phyloP scores from a whole-genome alignment of 2,888 invertebrate species.

The Osedax fenrisi region DNA sequence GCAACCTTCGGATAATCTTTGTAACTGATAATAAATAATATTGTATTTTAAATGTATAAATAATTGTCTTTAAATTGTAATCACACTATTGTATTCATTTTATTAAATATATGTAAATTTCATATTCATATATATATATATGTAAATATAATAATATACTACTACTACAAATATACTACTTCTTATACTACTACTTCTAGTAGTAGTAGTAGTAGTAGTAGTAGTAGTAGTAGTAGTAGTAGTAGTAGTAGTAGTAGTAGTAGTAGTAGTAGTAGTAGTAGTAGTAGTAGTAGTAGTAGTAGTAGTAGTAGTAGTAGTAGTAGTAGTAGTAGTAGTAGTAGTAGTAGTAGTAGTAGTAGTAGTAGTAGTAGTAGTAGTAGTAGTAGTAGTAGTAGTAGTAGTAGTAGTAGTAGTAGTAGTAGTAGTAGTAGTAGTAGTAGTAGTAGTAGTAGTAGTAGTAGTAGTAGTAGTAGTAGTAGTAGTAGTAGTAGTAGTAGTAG shows the following conservation, averaged over 20 bases:
- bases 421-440: conserved; percentile 4
- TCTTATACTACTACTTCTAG: too few species aligned
- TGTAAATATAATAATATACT: too few species aligned
- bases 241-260: conserved; percentile 10
- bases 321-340: conserved; percentile 10
- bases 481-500: conserved; percentile 10
- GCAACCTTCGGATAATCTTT: too few species aligned
- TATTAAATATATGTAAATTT: too few species aligned
- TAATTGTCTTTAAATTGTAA: too few species aligned
- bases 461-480: conserved; percentile 10
- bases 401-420: conserved; percentile 4
- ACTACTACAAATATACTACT: too few species aligned
- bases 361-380: conserved; percentile 4
- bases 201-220: neutral
- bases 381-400: conserved; percentile 4
- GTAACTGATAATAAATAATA: too few species aligned
- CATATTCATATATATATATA: too few species aligned
- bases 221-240: conserved; percentile 7
- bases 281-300: conserved; percentile 10
- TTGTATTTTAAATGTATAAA: too few species aligned
- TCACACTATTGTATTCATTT: too few species aligned
- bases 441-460: conserved; percentile 7
- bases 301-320: conserved; percentile 4
- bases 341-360: conserved; percentile 10
- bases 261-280: conserved; percentile 10